Percentiles rank a stretch among this genome's conserved stretches.
Conservation (phyloP, 2,113 vertebrate species). For the Apteryx mantelli region DNA sequence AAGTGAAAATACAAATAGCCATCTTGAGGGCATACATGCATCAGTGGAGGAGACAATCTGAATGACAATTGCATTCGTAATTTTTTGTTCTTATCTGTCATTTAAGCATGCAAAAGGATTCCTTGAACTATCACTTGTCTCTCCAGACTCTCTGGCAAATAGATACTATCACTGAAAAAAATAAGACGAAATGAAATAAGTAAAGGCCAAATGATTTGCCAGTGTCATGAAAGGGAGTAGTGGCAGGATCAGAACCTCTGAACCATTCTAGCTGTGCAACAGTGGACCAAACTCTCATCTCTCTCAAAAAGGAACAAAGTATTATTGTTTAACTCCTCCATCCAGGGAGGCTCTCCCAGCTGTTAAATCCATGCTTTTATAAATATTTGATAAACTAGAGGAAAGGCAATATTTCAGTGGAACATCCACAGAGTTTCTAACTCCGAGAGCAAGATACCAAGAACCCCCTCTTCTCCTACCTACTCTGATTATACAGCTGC, state of each 20-base stretch:
- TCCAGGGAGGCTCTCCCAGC: background rate
- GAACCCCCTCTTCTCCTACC: background rate
- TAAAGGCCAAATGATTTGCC: background rate
- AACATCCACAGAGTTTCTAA: background rate
- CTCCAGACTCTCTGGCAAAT: background rate
- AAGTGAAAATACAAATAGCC: background rate
- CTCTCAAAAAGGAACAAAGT: background rate
- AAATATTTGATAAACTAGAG: background rate
- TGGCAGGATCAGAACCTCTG: background rate
- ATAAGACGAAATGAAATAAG: background rate
- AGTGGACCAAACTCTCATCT: background rate
- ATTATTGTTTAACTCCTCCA: background rate
- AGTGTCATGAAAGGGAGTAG: background rate
- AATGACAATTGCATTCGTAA: background rate
- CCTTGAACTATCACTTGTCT: background rate
- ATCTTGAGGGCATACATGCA: background rate
- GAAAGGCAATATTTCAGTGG: background rate
- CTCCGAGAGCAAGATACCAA: background rate
- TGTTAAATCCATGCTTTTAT: slow-evolving; percentile 1
- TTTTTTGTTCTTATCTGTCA: background rate
- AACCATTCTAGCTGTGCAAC: background rate
- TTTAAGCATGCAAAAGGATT: background rate
- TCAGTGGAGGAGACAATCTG: background rate
- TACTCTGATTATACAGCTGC: background rate
- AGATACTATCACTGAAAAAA: background rate